Conservation (phyloP, 1,140 invertebrate species). For the Drosophila setifemur region DNA sequence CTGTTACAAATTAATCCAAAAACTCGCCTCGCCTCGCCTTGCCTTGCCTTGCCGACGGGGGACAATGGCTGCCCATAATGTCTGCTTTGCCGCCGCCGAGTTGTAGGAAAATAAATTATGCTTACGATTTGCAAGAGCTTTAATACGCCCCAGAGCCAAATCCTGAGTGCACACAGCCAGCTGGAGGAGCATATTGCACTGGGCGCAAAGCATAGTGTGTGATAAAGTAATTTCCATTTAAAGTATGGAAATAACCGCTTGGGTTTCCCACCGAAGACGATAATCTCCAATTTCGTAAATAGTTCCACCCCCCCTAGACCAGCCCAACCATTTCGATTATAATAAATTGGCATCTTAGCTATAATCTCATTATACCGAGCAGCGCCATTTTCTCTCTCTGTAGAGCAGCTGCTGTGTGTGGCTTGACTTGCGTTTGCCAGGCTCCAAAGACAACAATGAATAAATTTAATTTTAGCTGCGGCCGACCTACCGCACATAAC, state of each 20-base stretch:
- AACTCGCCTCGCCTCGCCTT: slow-evolving; percentile 12
- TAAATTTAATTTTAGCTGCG: slow-evolving; percentile 78
- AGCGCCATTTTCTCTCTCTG: slow-evolving; percentile 16
- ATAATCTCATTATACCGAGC: neutral
- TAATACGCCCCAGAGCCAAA: slow-evolving; percentile 76
- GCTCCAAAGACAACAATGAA: slow-evolving; percentile 75
- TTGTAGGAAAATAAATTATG: slow-evolving; percentile 78
- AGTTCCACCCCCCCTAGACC: too few species aligned
- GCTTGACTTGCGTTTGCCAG: slow-evolving; percentile 21
- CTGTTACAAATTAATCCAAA: slow-evolving; percentile 53
- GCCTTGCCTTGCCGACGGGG: neutral
- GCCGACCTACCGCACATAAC: slow-evolving; percentile 73
- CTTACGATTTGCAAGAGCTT: slow-evolving; percentile 77
- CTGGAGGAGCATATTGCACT: slow-evolving; percentile 27
- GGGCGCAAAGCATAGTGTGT: neutral
- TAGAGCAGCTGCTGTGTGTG: slow-evolving; percentile 36
- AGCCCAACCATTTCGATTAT: neutral
- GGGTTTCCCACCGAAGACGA: too few species aligned
- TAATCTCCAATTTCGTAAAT: too few species aligned
- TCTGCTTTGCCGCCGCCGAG: slow-evolving; percentile 21
- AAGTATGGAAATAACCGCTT: too few species aligned
- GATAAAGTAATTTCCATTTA: too few species aligned
- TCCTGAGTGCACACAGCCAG: slow-evolving; percentile 68
- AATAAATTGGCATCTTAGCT: slow-evolving; percentile 2
- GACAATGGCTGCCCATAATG: slow-evolving; percentile 27